Conservation (phyloP, 1,140 invertebrate genomes). For the Druon quercuslanigerum region DNA sequence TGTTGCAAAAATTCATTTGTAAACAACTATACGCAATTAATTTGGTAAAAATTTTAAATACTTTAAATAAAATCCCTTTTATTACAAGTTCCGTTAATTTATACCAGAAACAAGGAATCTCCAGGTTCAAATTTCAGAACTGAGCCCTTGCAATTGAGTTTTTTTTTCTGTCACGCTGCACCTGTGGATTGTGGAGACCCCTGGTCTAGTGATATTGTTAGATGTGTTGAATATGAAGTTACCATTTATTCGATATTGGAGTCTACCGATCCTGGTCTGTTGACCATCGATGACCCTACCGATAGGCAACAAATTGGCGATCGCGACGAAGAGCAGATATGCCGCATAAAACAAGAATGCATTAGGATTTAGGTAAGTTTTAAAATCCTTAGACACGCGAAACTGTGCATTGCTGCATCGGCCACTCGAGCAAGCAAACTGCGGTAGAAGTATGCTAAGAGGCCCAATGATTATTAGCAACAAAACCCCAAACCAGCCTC, state of each 20-base stretch:
- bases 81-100: too few relatives aligned
- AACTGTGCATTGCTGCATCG: conserved; percentile 54
- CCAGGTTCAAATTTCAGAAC: too few relatives aligned
- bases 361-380: conserved; percentile 59
- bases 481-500: conserved; percentile 65
- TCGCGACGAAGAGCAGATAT: conserved; percentile 54
- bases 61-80: too few relatives aligned
- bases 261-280: conserved; percentile 62
- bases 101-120: too few relatives aligned
- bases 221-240: conserved; percentile 33
- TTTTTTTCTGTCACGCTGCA: too few relatives aligned
- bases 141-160: too few relatives aligned
- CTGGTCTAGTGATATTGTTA: conserved; percentile 6
- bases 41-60: too few relatives aligned
- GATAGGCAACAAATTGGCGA: conserved; percentile 64
- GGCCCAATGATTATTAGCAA: conserved; percentile 59
- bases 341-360: conserved; percentile 56
- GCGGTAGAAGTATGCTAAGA: conserved; percentile 55
- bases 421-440: conserved; percentile 63
- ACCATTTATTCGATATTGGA: conserved; percentile 71
- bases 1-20: too few relatives aligned
- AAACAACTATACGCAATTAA: too few relatives aligned
- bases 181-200: too few relatives aligned
- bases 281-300: conserved; percentile 63
- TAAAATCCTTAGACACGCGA: conserved; percentile 55